These are phyloP conservation scores for Oncorhynchus gorbuscha DNA, from an alignment of 2,113 vertebrate species.

Conservation along the genomic window DNA sequence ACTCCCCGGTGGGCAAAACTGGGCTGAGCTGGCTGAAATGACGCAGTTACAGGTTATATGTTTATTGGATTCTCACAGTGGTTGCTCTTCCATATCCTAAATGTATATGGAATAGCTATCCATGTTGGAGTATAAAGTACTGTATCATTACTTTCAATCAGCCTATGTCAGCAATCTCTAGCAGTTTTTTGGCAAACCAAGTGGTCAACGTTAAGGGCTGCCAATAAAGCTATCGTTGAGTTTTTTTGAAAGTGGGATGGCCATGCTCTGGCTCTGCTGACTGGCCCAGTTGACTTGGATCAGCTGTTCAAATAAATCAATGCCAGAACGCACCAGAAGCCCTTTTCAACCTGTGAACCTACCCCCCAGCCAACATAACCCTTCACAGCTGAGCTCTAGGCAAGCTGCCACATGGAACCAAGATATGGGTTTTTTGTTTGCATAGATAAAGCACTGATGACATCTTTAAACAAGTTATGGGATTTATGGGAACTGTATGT, in stretches of 20 bases:
- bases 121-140: no score
- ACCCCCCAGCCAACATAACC: neutral
- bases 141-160: neutral
- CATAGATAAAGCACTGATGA: neutral
- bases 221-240: neutral
- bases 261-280: constrained; percentile 3
- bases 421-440: neutral
- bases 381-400: neutral
- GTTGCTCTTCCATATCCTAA: no score
- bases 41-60: no score
- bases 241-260: neutral
- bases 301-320: constrained; percentile 40
- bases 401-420: neutral
- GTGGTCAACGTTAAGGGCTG: neutral
- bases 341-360: neutral
- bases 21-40: no score
- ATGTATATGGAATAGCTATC: no score
- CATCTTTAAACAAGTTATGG: constrained; percentile 9
- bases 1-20: no score
- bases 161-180: neutral
- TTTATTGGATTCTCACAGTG: no score
- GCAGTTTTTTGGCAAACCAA: neutral
- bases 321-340: neutral
- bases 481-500: neutral
- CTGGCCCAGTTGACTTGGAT: constrained; percentile 21